phyloP scores from a whole-genome alignment of 2,113 vertebrate species.

The Protobothrops mucrosquamatus region DNA sequence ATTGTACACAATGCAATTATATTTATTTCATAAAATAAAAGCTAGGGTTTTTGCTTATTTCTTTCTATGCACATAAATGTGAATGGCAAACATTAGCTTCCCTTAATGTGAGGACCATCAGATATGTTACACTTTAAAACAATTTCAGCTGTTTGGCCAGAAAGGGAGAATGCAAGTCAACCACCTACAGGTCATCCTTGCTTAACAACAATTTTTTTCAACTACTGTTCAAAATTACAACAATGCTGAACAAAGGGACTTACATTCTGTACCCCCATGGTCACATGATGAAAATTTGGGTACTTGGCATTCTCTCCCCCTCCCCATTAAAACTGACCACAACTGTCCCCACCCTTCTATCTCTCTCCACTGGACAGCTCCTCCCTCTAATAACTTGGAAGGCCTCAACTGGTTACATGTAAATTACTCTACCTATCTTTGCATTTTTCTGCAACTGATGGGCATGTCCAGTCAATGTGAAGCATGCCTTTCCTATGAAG shows the following conservation, averaged over 20 bases:
- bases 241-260: not conserved
- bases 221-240: not conserved
- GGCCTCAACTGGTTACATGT: not conserved
- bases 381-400: not conserved
- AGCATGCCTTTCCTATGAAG: not conserved
- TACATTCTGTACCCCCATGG: not conserved
- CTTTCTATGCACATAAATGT: not conserved
- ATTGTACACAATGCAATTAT: not conserved
- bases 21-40: not conserved
- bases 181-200: not conserved
- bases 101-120: not conserved
- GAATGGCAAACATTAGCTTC: not conserved
- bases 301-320: not conserved
- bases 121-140: not conserved
- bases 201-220: not conserved
- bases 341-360: not conserved
- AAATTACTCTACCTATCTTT: not conserved
- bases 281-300: not conserved
- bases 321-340: not conserved
- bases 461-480: not conserved
- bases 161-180: not conserved
- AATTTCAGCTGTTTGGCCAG: not conserved
- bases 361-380: not conserved
- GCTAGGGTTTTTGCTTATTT: not conserved
- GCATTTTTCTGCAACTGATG: not conserved